Evolutionary conservation across 2,888 invertebrate genomes (phyloP), one percentile per base, ranked within the genome.

Genomic region (Platycheirus albimanus): DNA sequence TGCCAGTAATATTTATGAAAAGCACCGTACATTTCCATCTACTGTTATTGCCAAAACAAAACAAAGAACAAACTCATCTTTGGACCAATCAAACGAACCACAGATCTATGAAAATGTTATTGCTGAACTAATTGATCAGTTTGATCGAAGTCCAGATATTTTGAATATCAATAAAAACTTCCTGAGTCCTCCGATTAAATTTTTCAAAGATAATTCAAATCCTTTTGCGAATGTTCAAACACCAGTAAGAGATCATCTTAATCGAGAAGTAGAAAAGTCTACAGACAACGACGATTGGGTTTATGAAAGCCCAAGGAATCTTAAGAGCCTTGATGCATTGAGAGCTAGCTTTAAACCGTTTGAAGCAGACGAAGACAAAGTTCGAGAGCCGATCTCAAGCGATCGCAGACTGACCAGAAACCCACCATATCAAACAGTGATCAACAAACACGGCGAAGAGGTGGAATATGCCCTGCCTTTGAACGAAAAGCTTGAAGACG

Each of bases 401-500:
- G 66, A 75, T 36, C 52, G 43, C 3, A 71, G 30, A 70, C 49
- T 33, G 36, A 49, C 13, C 7, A 70, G 58, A 43, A 74, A 85
- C 10, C 85, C 85, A 7, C 75, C 78, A 0, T 87, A 87, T 74
- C 87, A 87, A 66, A 86, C 75, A 11, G 85, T 87, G 5, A 85
- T 86, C 6, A 87, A 87, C 71, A 86, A 85, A 58, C 85, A 87
- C 49, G 87, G 87, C 20, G 87, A 87, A 15, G 76, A 85, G 10
- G 87, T 87, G 0, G 87, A 87, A 28, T 87, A 87, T 76, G 86
- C 87, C 17, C 38, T 87, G 41, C 87, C 87, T 6, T 86, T 85
- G 33, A 84, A 77, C 76, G 87, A 87, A 47, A 79, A 80, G 36
- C 7, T 43, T 33, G 61, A 72, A 8, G 79, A 80, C 1, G 51